Evolutionary conservation across 2,113 vertebrate genomes (phyloP).

Genomic region (Catharus minimus): DNA sequence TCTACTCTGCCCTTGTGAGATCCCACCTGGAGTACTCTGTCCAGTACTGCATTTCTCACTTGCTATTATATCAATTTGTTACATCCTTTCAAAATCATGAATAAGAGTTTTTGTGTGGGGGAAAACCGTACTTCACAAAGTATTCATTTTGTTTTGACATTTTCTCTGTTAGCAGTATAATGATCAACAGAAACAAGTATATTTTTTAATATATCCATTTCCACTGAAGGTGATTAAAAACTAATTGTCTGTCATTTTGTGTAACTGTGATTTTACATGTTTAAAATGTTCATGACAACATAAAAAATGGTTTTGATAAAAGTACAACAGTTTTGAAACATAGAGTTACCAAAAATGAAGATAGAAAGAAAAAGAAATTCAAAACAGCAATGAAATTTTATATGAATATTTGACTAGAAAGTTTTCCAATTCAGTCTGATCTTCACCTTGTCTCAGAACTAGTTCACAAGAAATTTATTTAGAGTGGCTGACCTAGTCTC

Average conservation of each 20-base stretch:
- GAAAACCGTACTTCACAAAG: neutral
- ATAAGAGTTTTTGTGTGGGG: neutral
- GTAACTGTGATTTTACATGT: neutral
- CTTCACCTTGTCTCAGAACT: neutral
- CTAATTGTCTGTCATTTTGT: neutral
- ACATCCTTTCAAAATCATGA: neutral
- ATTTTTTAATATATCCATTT: neutral
- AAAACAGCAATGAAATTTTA: neutral
- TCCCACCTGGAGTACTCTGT: neutral
- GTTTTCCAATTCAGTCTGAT: neutral
- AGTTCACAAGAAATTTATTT: neutral
- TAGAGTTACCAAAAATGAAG: neutral
- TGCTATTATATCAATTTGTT: neutral
- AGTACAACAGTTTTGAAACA: neutral
- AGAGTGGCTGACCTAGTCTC: neutral
- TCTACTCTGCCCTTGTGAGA: neutral
- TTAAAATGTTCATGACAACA: neutral
- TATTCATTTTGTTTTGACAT: neutral
- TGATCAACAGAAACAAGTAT: neutral
- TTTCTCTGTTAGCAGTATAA: neutral
- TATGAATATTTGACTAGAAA: neutral
- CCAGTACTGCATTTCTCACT: neutral
- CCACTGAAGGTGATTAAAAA: neutral
- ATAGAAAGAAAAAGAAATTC: neutral
- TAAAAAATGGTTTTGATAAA: neutral